Evolutionary conservation across 2,888 invertebrate genomes (phyloP).

Genomic region (Pimpla rufipes): DNA sequence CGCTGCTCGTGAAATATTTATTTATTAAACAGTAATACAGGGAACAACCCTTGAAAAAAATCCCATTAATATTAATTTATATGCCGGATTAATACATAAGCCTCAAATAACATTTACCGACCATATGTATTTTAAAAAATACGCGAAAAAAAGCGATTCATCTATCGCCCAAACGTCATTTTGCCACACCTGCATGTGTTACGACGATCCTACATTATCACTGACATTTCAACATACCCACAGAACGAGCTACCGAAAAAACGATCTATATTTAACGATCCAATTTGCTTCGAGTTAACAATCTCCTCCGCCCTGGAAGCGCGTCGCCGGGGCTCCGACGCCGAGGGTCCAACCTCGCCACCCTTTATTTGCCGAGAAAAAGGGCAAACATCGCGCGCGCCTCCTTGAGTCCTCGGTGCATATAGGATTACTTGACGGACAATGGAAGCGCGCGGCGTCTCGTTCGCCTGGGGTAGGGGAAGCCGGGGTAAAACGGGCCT

Average conservation of each 20-base stretch:
- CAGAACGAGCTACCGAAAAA: no score
- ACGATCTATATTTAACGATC: background rate
- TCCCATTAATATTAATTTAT: no score
- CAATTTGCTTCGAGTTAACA: background rate
- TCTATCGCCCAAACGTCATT: no score
- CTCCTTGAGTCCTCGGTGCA: background rate
- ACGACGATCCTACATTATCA: no score
- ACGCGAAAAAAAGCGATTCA: background rate
- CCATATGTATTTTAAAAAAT: background rate
- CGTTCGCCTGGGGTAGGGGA: slow-evolving; percentile 4
- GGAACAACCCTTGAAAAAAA: no score
- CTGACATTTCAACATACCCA: no score
- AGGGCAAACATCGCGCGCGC: background rate
- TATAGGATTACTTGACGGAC: background rate
- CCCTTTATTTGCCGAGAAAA: background rate
- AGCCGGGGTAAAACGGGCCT: background rate
- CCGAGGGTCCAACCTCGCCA: background rate
- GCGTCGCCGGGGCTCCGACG: background rate
- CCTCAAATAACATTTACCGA: no score
- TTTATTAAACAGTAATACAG: no score
- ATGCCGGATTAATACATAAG: no score
- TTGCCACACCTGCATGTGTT: no score
- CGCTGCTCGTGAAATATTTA: no score
- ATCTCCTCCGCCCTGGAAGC: background rate
- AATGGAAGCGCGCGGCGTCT: slow-evolving; percentile 3